A percentile compares a stretch with the other conserved stretches of the same genome.
Conservation (phyloP, 2,797 vertebrate genomes). For the Mormyrops attenuatus region DNA sequence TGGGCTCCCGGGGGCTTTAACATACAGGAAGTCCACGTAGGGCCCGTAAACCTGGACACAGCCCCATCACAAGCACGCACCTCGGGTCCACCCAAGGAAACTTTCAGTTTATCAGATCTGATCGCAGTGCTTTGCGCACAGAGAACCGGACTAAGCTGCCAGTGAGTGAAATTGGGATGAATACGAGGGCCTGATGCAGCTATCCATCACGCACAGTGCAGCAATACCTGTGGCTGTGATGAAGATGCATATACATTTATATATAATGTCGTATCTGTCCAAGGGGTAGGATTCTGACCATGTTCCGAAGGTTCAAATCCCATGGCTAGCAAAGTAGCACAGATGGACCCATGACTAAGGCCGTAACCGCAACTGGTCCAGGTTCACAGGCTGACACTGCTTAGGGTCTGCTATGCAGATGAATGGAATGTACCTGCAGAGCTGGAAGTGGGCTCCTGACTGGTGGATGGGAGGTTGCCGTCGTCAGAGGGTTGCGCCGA, state of each 20-base stretch:
- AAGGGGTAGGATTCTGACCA: background rate
- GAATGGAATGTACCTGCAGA: slow-evolving; percentile 64
- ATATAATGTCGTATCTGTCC: background rate
- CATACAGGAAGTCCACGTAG: background rate
- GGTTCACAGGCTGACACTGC: background rate
- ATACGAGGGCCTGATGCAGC: background rate
- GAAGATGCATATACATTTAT: background rate
- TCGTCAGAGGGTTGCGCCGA: slow-evolving; percentile 78
- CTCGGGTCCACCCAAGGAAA: background rate
- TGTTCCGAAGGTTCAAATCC: background rate
- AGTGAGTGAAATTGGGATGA: background rate
- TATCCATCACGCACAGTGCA: background rate
- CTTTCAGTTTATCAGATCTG: background rate
- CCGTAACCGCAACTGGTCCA: background rate
- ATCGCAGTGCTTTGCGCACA: background rate
- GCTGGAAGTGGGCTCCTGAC: slow-evolving; percentile 82
- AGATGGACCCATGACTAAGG: no score
- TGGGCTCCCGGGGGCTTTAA: background rate
- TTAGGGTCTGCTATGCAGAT: background rate
- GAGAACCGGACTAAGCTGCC: background rate
- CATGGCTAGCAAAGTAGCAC: no score
- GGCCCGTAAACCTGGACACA: background rate
- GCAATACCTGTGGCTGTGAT: background rate
- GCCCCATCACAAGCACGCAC: background rate
- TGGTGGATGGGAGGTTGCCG: slow-evolving; percentile 83